Evolutionary conservation across 2,888 invertebrate species (phyloP), one percentile per base, ranked within the genome.

Genomic region (Octodonta nipae): DNA sequence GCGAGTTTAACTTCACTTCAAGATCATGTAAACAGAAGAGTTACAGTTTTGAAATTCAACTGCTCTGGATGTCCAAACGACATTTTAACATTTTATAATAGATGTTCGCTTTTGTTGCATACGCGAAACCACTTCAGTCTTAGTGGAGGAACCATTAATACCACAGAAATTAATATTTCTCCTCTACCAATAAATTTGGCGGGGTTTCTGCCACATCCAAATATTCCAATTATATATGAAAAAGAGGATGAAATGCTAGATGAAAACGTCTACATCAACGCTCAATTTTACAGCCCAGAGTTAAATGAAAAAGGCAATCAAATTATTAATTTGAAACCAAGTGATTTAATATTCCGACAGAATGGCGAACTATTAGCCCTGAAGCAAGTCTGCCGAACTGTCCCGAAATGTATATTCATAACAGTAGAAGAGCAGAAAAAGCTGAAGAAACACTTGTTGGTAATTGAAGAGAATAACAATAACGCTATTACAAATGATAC

Each of bases 11-110:
- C 38, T 13, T 55, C 58, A n/a, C 54, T 60, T 34, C 45, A 54
- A 32, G 60, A 60, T 33, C 61, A 61, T 32, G 46, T 58, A 7
- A 61, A 61, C 35, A 43, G 60, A 11, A 46, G 60, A 32, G 52
- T 55, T 3, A 41, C 56, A 10, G 36, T 58, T 2, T 34, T 61
- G 11, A 51, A 47, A 32, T 61, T 54, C 41, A 51, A 52, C 32
- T 61, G 61, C 29, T 24, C 34, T 4, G 34, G 36, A 11, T 61
- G 61, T 37, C 30, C 39, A 2, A 35, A 40, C 24, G 30, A 41
- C 16, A 37, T 35, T 2, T 36, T 51, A 6, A 48, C 41, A 5
- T 61, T 58, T 40, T 61, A 58, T 45, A 61, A 61, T 35, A 52
- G 59, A 16, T 61, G 61, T 37, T 41, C 59, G 1, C 50, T 61